Percentiles rank a stretch among this genome's conserved stretches.
These are phyloP conservation scores for Zenarchopterus dispar DNA, from an alignment of 2,797 vertebrate genomes.

Conservation along the genomic window DNA sequence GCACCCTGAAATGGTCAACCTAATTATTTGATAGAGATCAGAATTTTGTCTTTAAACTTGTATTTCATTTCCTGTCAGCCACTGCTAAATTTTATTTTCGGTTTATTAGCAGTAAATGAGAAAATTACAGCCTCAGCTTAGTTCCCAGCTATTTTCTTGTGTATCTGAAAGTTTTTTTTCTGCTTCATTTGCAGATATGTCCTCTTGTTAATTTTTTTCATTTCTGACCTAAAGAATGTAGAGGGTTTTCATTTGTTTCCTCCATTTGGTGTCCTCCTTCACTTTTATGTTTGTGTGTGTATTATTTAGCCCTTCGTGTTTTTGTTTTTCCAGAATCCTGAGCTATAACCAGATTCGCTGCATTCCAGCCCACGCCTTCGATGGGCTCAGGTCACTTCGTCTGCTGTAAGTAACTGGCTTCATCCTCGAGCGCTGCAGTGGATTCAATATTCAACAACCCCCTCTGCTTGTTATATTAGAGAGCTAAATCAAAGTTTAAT, in stretches of 20 bases:
- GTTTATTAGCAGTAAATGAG: no score
- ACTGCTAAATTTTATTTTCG: no score
- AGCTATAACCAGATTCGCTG: conserved; percentile 98
- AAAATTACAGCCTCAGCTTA: no score
- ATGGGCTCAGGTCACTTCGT: conserved; percentile 91
- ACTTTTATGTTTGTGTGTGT: conserved; percentile 11
- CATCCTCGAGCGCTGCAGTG: conserved; percentile 48
- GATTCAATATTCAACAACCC: conserved; percentile 55
- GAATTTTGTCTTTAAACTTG: no score
- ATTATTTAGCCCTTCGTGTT: conserved; percentile 8
- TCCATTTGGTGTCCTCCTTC: not conserved
- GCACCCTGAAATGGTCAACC: not conserved
- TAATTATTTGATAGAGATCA: conserved; percentile 5
- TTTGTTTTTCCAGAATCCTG: conserved; percentile 87
- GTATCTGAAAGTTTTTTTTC: no score
- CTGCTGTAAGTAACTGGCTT: conserved; percentile 89
- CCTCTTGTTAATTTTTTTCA: no score
- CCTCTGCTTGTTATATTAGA: conserved; percentile 40
- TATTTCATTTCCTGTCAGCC: no score
- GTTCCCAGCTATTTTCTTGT: no score
- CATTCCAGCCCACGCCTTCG: conserved; percentile 91
- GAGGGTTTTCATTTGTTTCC: not conserved
- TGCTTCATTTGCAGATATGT: no score
- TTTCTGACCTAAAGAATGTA: no score
- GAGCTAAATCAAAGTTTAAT: conserved; percentile 71